A percentile compares a stretch with the other conserved stretches of the same genome.
Evolutionary conservation across 2,888 invertebrate species (phyloP).

Genomic region (Lamproptera curius): DNA sequence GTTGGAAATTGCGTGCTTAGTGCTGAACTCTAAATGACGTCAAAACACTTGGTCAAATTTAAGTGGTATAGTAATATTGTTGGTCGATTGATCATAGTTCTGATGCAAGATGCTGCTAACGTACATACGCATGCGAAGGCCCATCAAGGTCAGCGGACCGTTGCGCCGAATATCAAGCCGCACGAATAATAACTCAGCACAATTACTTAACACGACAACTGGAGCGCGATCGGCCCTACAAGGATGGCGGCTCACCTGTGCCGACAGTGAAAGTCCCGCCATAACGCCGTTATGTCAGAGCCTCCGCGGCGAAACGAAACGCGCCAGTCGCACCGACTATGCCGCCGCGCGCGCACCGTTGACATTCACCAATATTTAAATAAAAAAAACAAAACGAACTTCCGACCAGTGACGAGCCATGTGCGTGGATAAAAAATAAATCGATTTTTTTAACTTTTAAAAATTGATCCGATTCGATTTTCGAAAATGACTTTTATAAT

Average conservation of each 20-base stretch:
- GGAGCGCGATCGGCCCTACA: constrained; percentile 36
- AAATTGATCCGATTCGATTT: not conserved
- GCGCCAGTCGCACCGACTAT: constrained; percentile 61
- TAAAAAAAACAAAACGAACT: constrained; percentile 28
- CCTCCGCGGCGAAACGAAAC: constrained; percentile 30
- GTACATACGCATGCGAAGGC: no score
- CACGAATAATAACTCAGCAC: constrained; percentile 1
- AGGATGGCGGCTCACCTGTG: constrained; percentile 39
- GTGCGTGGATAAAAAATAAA: constrained; percentile 41
- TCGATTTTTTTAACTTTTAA: not conserved
- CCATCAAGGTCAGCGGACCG: not conserved
- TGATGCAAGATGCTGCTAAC: not conserved
- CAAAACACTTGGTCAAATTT: no score
- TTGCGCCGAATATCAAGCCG: constrained; percentile 5
- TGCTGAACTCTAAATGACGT: no score
- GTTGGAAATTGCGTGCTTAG: not conserved
- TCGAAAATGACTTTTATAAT: constrained; percentile 56
- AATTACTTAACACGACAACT: constrained; percentile 27
- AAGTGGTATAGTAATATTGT: not conserved
- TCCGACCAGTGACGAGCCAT: constrained; percentile 37
- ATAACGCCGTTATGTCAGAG: constrained; percentile 67
- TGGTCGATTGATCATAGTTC: not conserved
- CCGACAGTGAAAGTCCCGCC: constrained; percentile 63
- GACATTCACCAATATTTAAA: constrained; percentile 22
- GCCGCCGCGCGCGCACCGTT: constrained; percentile 62